phyloP scores from a whole-genome alignment of 2,888 invertebrate genomes.

The Latheticus oryzae region DNA sequence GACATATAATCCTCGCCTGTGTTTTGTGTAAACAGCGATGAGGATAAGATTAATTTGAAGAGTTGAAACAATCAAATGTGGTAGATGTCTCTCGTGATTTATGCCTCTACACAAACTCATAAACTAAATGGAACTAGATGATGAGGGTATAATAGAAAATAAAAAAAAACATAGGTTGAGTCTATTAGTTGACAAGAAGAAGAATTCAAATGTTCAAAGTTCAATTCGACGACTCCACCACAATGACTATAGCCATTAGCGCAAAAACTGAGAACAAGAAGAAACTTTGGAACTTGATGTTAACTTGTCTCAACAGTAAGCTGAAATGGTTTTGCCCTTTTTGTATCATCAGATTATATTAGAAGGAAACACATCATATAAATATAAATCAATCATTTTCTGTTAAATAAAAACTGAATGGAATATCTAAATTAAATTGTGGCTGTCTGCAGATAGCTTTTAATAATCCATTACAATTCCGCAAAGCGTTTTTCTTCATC shows the following conservation, averaged over 20 bases:
- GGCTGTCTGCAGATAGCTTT: constrained; percentile 6
- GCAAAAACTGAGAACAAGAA: constrained; percentile 12
- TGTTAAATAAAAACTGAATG: too few species aligned
- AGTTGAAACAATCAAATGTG: constrained; percentile 18
- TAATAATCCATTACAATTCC: constrained; percentile 9
- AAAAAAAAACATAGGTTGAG: too few species aligned
- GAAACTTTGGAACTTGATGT: constrained; percentile 8
- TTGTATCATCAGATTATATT: neutral
- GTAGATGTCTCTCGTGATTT: constrained; percentile 18
- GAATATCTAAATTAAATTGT: constrained; percentile 5
- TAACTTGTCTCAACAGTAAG: constrained; percentile 4
- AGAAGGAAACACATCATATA: neutral
- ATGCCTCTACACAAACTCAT: constrained; percentile 8
- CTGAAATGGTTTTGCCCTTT: neutral
- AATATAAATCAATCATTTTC: neutral
- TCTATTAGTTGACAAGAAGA: too few species aligned
- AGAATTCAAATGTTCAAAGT: neutral
- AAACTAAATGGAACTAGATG: constrained; percentile 17
- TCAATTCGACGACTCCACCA: neutral
- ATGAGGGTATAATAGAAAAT: constrained; percentile 3
- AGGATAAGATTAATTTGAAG: constrained; percentile 27
- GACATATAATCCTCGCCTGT: neutral
- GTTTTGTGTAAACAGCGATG: constrained; percentile 7
- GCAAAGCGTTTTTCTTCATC: neutral
- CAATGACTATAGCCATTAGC: neutral